phyloP scores from a whole-genome alignment of 2,888 invertebrate genomes.

The Drosophila ochracea region DNA sequence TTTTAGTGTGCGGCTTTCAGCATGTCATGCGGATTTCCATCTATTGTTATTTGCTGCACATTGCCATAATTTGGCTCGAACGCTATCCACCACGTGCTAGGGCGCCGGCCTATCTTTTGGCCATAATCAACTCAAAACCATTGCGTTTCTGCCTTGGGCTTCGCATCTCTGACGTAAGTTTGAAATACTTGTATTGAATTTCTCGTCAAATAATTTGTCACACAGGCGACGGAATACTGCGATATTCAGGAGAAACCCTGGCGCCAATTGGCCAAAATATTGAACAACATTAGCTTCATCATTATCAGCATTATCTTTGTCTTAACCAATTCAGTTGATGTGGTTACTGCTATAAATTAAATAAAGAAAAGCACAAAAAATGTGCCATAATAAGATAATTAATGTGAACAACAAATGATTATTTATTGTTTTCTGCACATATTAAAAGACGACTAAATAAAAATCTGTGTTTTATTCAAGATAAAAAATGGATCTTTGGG shows the following conservation, averaged over 20 bases:
- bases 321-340: slow-evolving; percentile 38
- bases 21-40: slow-evolving; percentile 71
- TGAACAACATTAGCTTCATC: slow-evolving; percentile 76
- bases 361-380: neutral
- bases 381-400: neutral
- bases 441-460: neutral
- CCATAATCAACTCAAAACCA: slow-evolving; percentile 67
- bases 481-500: neutral
- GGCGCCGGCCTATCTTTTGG: slow-evolving; percentile 62
- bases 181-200: fast-evolving
- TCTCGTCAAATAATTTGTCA: neutral
- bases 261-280: slow-evolving; percentile 78
- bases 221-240: slow-evolving; percentile 75
- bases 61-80: slow-evolving; percentile 80
- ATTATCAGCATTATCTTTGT: slow-evolving; percentile 62
- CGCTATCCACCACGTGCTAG: slow-evolving; percentile 78
- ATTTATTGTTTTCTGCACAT: too few species aligned
- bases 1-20: slow-evolving; percentile 77
- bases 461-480: neutral
- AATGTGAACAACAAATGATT: neutral
- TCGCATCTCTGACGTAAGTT: slow-evolving; percentile 77
- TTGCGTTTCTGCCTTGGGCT: slow-evolving; percentile 76
- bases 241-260: slow-evolving; percentile 80
- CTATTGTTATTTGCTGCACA: slow-evolving; percentile 80
- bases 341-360: slow-evolving; percentile 7